Evolutionary conservation across 2,888 invertebrate genomes (phyloP), one percentile per base, ranked within the genome.

Genomic region (Thymelicus lineola): DNA sequence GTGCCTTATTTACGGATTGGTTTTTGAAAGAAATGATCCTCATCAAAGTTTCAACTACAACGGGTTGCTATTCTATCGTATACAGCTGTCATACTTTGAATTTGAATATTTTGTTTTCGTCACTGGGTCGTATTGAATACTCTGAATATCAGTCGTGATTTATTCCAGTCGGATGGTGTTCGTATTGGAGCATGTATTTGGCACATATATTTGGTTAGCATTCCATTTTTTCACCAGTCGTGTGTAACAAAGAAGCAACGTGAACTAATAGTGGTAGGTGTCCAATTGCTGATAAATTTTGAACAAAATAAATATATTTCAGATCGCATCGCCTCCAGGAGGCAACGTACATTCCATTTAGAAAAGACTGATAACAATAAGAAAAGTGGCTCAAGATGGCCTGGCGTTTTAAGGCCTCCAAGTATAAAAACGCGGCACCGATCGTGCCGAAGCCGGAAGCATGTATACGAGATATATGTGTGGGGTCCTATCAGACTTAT

Each of bases 401-500:
- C 91, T 98, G 98, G 97, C 95, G 98, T 92, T 99, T 99, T 94
- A 98, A 99, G 95, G 98, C 98, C 86, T 98, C 98, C 74, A 99
- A 99, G 92, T 99, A 98, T 93, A 99, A 99, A 95, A 99, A 99
- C 96, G 98, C 99, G 75, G 97, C 98, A 77, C 98, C 99, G 57
- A 98, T 98, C 83, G 97, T 98, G 82, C 98, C 98, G 50, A 99
- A 98, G 87, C 98, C 98, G 72, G 98, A 99, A 94, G 97, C 97
- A 76, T 96, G 97, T 94, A 95, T 97, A 76, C 95, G 97, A 77
- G 98, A 98, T 87, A 96, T 99, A 78, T 97, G 96, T 81, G 97
- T 98, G 71, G 98, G 98, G 38, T 98, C 97, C 45, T 97, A 98
- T 89, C 98, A 98, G 86, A 98, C 98, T 17, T 98, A 97, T 93